Evolutionary conservation across 2,888 invertebrate species (phyloP).

Genomic region (Cheilosia scutellata): DNA sequence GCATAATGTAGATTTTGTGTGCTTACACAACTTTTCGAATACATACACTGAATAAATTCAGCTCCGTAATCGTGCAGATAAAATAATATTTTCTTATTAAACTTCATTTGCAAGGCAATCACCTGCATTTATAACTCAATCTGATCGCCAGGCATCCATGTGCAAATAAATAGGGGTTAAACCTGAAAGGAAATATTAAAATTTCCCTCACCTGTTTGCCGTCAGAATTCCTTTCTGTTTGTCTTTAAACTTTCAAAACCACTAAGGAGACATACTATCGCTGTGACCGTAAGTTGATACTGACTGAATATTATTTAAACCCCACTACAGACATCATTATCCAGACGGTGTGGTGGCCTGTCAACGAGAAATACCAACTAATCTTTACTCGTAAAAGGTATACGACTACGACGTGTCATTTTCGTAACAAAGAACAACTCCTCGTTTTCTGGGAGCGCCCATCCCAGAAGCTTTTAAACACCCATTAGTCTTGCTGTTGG

Average conservation of each 20-base stretch:
- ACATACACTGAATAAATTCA: too few relatives aligned
- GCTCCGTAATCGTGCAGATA: too few relatives aligned
- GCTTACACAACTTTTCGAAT: too few relatives aligned
- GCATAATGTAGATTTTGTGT: too few relatives aligned
- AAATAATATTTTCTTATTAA: too few relatives aligned
- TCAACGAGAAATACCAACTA: conserved; percentile 61
- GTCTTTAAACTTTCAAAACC: neutral
- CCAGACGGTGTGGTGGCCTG: conserved; percentile 33
- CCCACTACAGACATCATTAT: conserved; percentile 37
- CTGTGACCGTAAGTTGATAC: conserved; percentile 36
- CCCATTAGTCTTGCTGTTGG: conserved; percentile 55
- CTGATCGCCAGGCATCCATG: too few relatives aligned
- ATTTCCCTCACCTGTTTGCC: too few relatives aligned
- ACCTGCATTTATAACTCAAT: too few relatives aligned
- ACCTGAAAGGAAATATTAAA: too few relatives aligned
- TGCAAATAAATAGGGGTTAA: too few relatives aligned
- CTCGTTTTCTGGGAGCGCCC: neutral
- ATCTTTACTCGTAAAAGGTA: conserved; percentile 47
- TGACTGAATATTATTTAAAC: conserved; percentile 38
- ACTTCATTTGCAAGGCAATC: too few relatives aligned
- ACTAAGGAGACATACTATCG: conserved; percentile 14
- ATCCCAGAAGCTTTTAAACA: conserved; percentile 49
- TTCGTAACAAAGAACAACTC: conserved; percentile 26
- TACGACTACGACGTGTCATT: conserved; percentile 11
- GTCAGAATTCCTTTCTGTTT: too few relatives aligned